Conservation (phyloP, 2,797 vertebrate species). For the Chrysocyon brachyurus region DNA sequence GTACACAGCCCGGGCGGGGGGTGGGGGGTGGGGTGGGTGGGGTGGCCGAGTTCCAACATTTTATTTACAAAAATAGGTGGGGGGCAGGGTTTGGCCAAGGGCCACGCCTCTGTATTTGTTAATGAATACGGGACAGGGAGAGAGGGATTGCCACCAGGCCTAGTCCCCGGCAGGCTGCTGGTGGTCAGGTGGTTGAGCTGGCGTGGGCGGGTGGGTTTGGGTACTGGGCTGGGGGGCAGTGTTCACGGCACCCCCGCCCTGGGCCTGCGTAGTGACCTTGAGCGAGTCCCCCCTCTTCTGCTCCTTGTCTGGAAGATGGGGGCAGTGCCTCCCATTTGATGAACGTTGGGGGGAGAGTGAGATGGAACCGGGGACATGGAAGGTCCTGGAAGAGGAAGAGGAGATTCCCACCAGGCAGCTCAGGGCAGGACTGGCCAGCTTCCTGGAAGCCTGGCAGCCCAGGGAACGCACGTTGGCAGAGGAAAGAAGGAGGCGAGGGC, state of each 20-base stretch:
- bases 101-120: not conserved
- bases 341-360: not conserved
- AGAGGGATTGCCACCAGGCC: no score
- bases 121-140: not conserved
- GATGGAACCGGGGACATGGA: not conserved
- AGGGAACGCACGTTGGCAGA: slow-evolving; percentile 65
- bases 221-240: not conserved
- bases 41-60: not conserved
- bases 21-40: no score
- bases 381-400: slow-evolving; percentile 46
- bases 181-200: not conserved
- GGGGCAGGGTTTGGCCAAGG: not conserved
- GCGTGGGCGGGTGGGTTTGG: not conserved
- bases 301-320: not conserved
- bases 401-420: slow-evolving; percentile 60
- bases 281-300: not conserved
- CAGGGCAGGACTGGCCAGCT: slow-evolving; percentile 22
- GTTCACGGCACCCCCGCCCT: not conserved
- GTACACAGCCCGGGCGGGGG: not conserved
- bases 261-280: not conserved
- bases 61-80: not conserved
- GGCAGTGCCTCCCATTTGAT: not conserved
- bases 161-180: no score
- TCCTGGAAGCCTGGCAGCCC: slow-evolving; percentile 50
- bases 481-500: slow-evolving; percentile 64